Percentiles rank a stretch among this genome's conserved stretches.
These are phyloP conservation scores for Catotricha subobsoleta DNA, from an alignment of 2,888 invertebrate species.

Conservation along the genomic window DNA sequence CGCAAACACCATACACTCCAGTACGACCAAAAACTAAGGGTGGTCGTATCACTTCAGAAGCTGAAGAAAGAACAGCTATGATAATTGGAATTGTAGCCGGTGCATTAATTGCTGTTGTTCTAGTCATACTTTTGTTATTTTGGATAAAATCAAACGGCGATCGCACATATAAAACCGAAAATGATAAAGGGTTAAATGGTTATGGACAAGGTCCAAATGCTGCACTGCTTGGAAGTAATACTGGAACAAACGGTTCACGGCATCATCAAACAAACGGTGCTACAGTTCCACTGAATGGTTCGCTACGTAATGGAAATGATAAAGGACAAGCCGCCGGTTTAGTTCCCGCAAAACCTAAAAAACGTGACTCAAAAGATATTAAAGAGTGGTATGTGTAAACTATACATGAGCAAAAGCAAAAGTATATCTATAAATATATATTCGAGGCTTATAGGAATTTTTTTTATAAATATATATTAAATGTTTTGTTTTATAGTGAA, in stretches of 20 bases:
- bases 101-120: slow-evolving; percentile 73
- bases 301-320: slow-evolving; percentile 30
- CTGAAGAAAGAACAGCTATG: slow-evolving; percentile 54
- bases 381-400: slow-evolving; percentile 94
- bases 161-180: slow-evolving; percentile 85
- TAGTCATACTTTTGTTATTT: slow-evolving; percentile 76
- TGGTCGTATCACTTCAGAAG: slow-evolving; percentile 44
- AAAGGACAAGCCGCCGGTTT: slow-evolving; percentile 28
- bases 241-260: slow-evolving; percentile 32
- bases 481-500: neutral
- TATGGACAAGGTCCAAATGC: slow-evolving; percentile 66
- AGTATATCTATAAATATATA: neutral
- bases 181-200: slow-evolving; percentile 43
- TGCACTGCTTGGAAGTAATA: slow-evolving; percentile 50
- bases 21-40: slow-evolving; percentile 26
- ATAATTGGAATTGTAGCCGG: slow-evolving; percentile 82
- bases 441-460: neutral
- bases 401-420: neutral
- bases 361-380: slow-evolving; percentile 69
- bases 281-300: slow-evolving; percentile 21
- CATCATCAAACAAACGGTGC: slow-evolving; percentile 24
- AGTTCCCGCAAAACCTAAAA: slow-evolving; percentile 39
- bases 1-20: slow-evolving; percentile 20
- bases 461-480: neutral
- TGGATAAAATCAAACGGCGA: slow-evolving; percentile 75